These are phyloP conservation scores for Taphrorychus bicolor DNA, from an alignment of 2,888 invertebrate species.

Conservation along the genomic window DNA sequence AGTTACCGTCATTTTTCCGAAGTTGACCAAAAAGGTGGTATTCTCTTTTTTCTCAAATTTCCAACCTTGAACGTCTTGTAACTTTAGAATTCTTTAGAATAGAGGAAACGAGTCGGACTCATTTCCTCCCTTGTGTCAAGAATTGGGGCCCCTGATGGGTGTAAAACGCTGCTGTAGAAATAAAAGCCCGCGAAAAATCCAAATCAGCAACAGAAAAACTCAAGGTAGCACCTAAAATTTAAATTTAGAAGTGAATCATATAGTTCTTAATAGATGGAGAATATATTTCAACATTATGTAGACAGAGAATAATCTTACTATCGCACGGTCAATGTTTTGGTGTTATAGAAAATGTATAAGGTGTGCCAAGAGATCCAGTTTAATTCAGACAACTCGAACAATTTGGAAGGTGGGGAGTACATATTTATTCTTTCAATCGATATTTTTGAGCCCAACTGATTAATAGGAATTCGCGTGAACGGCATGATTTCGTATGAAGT, in stretches of 20 bases:
- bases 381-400: conserved; percentile 46
- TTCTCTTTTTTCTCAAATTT: too few species aligned
- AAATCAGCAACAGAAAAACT: conserved; percentile 55
- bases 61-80: too few species aligned
- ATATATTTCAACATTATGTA: conserved; percentile 53
- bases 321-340: conserved; percentile 40
- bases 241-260: conserved; percentile 57
- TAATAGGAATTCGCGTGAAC: conserved; percentile 7
- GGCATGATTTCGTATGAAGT: not conserved
- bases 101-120: too few species aligned
- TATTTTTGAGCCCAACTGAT: conserved; percentile 15
- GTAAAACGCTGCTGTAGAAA: conserved; percentile 48
- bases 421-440: conserved; percentile 23
- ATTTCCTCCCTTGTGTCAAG: too few species aligned
- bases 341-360: conserved; percentile 54
- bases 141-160: too few species aligned
- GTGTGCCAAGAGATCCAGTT: conserved; percentile 57
- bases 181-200: conserved; percentile 44
- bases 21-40: too few species aligned
- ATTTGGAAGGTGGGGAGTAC: conserved; percentile 47
- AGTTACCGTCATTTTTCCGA: too few species aligned
- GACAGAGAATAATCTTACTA: conserved; percentile 42
- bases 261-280: conserved; percentile 52
- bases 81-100: too few species aligned
- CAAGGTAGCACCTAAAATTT: conserved; percentile 55